These are phyloP conservation scores for Lacanobia oleracea DNA, from an alignment of 2,888 invertebrate species.

Conservation along the genomic window DNA sequence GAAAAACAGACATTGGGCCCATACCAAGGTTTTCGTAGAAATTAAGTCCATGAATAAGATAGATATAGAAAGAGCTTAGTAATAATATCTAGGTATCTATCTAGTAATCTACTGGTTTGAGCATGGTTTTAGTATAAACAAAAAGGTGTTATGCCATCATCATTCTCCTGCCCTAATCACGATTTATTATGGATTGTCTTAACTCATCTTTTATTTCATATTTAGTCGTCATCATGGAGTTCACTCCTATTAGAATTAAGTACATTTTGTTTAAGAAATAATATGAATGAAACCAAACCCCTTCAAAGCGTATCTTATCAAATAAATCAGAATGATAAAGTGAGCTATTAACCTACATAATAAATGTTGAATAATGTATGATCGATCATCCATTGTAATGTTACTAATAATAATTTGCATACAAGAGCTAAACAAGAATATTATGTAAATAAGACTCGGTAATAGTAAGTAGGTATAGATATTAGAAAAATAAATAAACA, in stretches of 20 bases:
- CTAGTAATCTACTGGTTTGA: background rate
- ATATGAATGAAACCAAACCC: conserved; percentile 10
- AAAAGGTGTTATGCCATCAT: background rate
- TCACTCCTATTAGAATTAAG: background rate
- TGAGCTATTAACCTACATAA: conserved; percentile 50
- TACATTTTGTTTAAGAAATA: background rate
- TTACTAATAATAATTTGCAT: conserved; percentile 50
- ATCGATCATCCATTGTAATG: conserved; percentile 53
- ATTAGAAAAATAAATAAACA: conserved; percentile 14
- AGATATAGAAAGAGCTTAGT: background rate
- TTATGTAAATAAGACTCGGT: conserved; percentile 44
- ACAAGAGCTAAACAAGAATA: conserved; percentile 45
- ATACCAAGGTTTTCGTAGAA: too few species aligned
- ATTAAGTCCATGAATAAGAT: background rate
- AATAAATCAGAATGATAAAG: conserved; percentile 52
- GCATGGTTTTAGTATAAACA: background rate
- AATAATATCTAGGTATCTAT: background rate
- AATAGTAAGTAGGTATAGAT: conserved; percentile 10
- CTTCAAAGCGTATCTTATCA: conserved; percentile 51
- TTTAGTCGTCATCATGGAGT: background rate
- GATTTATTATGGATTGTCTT: background rate
- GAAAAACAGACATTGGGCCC: too few species aligned
- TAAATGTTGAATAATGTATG: conserved; percentile 53
- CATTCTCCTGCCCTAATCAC: background rate
- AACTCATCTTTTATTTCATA: too few species aligned